A percentile compares a stretch with the other conserved stretches of the same genome.
These are phyloP conservation scores for Theocolax elegans DNA, from an alignment of 1,140 invertebrate species.

Conservation along the genomic window DNA sequence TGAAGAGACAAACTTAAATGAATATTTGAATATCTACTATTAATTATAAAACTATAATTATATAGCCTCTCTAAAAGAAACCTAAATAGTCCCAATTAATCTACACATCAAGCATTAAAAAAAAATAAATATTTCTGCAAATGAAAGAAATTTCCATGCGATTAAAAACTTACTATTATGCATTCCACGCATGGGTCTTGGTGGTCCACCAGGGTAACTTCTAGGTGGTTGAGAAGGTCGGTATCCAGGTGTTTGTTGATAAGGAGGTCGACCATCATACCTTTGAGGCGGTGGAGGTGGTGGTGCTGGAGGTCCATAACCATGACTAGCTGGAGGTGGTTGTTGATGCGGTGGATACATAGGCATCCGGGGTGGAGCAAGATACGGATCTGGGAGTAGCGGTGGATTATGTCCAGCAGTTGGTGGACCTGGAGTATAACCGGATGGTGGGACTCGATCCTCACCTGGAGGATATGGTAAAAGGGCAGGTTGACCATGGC, in stretches of 20 bases:
- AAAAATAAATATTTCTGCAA: no score
- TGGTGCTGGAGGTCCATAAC: slow-evolving; percentile 43
- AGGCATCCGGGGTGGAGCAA: slow-evolving; percentile 62
- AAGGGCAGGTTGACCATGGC: slow-evolving; percentile 54
- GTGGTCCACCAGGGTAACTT: slow-evolving; percentile 60
- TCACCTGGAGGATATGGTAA: slow-evolving; percentile 64
- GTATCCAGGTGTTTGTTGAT: slow-evolving; percentile 45
- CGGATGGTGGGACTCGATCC: slow-evolving; percentile 58
- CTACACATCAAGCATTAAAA: no score
- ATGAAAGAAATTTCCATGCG: no score
- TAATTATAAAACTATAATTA: no score
- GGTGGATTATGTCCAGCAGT: slow-evolving; percentile 56
- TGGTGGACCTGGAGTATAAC: slow-evolving; percentile 52
- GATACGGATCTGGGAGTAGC: slow-evolving; percentile 62
- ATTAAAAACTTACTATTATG: slow-evolving; percentile 55
- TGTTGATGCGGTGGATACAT: slow-evolving; percentile 60
- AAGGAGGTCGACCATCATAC: slow-evolving; percentile 49
- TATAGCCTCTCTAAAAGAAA: no score
- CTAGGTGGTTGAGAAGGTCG: slow-evolving; percentile 57
- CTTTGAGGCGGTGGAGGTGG: slow-evolving; percentile 61
- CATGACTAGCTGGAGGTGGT: slow-evolving; percentile 60
- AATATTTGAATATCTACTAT: no score
- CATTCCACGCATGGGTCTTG: slow-evolving; percentile 62
- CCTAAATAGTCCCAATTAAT: no score
- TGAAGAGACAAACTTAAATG: no score